A percentile compares a stretch with the other conserved stretches of the same genome.
Conservation (phyloP, 1,140 invertebrate genomes). For the Anastatus disparis region DNA sequence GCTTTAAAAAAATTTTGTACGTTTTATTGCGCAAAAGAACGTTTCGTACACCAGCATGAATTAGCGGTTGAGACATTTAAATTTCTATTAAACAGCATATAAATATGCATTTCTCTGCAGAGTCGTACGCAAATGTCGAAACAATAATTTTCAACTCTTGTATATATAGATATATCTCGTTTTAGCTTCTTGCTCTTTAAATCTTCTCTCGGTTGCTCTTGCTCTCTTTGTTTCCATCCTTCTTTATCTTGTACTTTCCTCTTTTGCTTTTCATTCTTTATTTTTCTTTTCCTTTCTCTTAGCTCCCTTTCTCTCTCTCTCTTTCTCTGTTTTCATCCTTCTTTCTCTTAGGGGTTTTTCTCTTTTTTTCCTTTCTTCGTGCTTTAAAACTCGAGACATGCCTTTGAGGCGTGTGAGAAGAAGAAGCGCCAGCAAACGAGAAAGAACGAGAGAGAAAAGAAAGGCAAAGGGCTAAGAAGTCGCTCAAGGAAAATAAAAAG, state of each 20-base stretch:
- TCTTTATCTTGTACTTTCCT: no score
- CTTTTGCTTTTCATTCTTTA: no score
- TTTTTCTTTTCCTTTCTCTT: not conserved
- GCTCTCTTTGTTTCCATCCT: no score
- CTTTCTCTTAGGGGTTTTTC: not conserved
- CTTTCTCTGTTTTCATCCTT: slow-evolving; percentile 16
- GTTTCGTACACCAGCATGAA: not conserved
- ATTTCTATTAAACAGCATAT: slow-evolving; percentile 5
- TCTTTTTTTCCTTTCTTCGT: no score
- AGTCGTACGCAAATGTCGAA: no score
- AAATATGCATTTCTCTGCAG: not conserved
- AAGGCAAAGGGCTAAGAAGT: not conserved
- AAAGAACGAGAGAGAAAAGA: not conserved
- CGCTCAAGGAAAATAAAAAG: not conserved
- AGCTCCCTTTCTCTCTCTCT: not conserved
- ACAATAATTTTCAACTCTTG: no score
- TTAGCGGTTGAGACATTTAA: not conserved
- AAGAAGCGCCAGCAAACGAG: not conserved
- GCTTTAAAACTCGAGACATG: slow-evolving; percentile 1
- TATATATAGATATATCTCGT: no score
- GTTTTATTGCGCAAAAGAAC: no score
- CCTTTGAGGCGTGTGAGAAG: not conserved
- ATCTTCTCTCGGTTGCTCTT: no score
- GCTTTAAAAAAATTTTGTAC: no score
- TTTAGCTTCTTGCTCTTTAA: slow-evolving; percentile 20